Percentiles rank a stretch among this genome's conserved stretches.
Conservation (phyloP, 2,888 invertebrate genomes). For the Escarpia spicata region DNA sequence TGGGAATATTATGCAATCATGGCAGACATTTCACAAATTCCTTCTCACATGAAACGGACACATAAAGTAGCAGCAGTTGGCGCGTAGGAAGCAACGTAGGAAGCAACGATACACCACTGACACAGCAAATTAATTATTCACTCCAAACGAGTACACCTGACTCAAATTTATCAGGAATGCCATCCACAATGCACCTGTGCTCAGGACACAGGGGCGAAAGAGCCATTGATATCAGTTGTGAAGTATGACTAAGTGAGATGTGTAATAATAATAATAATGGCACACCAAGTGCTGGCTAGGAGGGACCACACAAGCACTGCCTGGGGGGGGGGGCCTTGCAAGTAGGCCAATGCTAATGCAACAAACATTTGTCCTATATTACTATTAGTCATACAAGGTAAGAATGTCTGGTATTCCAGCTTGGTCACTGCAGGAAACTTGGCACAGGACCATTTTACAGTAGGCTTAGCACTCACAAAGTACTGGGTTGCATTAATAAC, state of each 20-base stretch:
- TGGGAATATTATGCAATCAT: not conserved
- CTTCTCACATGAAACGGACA: not conserved
- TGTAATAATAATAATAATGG: no score
- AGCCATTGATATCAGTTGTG: no score
- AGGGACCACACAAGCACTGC: no score
- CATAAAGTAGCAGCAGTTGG: not conserved
- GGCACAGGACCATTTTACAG: not conserved
- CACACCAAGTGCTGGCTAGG: no score
- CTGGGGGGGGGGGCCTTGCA: no score
- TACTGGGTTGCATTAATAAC: not conserved
- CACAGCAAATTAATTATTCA: not conserved
- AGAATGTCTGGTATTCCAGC: not conserved
- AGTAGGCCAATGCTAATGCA: not conserved
- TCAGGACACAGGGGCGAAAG: no score
- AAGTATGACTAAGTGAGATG: no score
- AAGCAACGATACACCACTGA: not conserved
- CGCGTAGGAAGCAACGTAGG: not conserved
- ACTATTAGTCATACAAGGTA: not conserved
- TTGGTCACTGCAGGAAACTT: not conserved
- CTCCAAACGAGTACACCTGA: not conserved
- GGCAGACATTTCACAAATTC: not conserved
- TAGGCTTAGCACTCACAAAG: not conserved
- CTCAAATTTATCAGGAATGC: not conserved
- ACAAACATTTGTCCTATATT: not conserved
- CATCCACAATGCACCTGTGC: no score